phyloP scores from a whole-genome alignment of 2,797 vertebrate genomes.

The Prionace glauca region DNA sequence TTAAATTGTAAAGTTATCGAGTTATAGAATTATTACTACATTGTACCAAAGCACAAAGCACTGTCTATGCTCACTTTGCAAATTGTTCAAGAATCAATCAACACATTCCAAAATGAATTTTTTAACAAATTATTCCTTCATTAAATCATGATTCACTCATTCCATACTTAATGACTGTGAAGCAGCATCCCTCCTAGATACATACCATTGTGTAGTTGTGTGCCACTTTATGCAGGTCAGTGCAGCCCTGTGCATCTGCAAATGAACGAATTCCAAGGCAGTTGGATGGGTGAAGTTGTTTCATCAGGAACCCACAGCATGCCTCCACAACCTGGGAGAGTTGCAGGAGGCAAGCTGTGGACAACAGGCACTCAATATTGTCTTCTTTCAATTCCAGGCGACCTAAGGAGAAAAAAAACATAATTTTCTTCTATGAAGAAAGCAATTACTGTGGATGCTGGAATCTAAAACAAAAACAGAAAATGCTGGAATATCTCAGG shows the following conservation, averaged over 20 bases:
- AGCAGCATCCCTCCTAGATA: constrained; percentile 37
- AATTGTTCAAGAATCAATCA: constrained; percentile 29
- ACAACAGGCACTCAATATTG: constrained; percentile 89
- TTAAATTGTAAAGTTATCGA: background rate
- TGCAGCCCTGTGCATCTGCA: constrained; percentile 89
- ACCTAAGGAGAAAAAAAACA: constrained; percentile 57
- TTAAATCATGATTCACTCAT: background rate
- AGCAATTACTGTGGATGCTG: too few relatives aligned
- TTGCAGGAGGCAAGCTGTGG: constrained; percentile 91
- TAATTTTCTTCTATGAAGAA: background rate
- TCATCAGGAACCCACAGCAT: constrained; percentile 91
- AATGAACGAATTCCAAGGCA: constrained; percentile 95
- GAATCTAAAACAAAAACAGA: too few relatives aligned
- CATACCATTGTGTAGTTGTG: constrained; percentile 95
- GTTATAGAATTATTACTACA: background rate
- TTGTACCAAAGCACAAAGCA: background rate
- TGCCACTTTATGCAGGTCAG: constrained; percentile 87
- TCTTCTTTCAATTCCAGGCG: constrained; percentile 92
- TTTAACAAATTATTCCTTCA: background rate
- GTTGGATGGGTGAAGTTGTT: constrained; percentile 96
- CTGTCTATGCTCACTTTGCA: background rate
- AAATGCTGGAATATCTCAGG: too few relatives aligned
- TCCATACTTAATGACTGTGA: background rate
- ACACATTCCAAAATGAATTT: background rate
- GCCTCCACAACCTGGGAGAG: constrained; percentile 89